These are phyloP conservation scores for Cataglyphis rosenhaueri DNA, from an alignment of 2,888 invertebrate species.

Conservation along the genomic window DNA sequence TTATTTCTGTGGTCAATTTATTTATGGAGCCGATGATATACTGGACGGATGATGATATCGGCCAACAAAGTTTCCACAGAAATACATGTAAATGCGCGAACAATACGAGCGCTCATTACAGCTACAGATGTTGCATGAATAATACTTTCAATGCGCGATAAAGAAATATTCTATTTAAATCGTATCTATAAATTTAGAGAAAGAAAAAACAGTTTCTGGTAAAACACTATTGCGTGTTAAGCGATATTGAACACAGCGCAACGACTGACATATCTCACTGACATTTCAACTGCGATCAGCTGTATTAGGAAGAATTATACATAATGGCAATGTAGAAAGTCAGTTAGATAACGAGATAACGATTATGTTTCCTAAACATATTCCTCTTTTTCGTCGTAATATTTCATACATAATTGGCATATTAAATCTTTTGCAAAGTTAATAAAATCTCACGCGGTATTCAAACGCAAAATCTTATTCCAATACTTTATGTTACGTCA, in stretches of 20 bases:
- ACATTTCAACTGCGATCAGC: not conserved
- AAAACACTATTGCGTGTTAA: not conserved
- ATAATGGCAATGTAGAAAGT: not conserved
- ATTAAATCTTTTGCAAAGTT: not conserved
- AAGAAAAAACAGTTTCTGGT: not conserved
- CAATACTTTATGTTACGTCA: not conserved
- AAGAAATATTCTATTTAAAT: constrained; percentile 8
- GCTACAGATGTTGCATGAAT: not conserved
- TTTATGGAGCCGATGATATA: constrained; percentile 80
- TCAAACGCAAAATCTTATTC: too few relatives aligned
- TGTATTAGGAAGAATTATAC: not conserved
- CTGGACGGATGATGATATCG: constrained; percentile 64
- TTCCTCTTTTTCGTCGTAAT: not conserved
- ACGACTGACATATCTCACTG: not conserved
- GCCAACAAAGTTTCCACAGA: constrained; percentile 39
- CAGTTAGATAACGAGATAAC: constrained; percentile 10
- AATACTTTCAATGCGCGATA: not conserved
- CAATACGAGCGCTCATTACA: constrained; percentile 32
- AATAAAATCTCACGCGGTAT: not conserved
- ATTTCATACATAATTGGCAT: not conserved
- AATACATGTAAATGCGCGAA: constrained; percentile 1
- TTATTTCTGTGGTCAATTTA: constrained; percentile 80
- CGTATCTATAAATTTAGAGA: not conserved
- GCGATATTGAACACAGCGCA: not conserved
- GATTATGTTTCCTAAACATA: not conserved